Percentiles rank a stretch among this genome's conserved stretches.
phyloP scores from a whole-genome alignment of 37 sponge, comb jelly and placozoan species.

The Cliona cf. orientalis region DNA sequence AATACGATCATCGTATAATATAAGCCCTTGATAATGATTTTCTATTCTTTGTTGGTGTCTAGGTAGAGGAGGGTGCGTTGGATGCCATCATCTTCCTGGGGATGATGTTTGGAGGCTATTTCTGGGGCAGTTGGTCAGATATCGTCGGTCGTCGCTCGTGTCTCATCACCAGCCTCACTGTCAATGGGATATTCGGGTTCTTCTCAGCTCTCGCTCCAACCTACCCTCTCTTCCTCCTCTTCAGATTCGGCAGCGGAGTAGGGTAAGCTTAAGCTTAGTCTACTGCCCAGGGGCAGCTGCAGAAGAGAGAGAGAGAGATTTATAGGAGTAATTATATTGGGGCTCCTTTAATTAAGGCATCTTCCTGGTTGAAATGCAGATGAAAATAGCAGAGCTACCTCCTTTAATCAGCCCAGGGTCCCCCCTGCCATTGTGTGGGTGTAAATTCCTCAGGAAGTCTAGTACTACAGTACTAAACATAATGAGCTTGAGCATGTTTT shows the following conservation, averaged over 20 bases:
- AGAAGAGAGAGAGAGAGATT: not conserved
- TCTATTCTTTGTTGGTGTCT: no score
- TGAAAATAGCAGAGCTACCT: no score
- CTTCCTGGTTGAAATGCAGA: no score
- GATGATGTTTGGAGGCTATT: constrained; percentile 92
- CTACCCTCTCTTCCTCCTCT: constrained; percentile 71
- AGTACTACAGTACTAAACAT: no score
- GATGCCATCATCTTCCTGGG: constrained; percentile 84
- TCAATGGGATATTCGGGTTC: constrained; percentile 88
- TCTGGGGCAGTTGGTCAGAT: constrained; percentile 91
- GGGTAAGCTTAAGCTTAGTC: constrained; percentile 65
- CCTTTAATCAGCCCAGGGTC: no score
- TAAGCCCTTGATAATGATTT: no score
- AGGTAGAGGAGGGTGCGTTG: constrained; percentile 53
- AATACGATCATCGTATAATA: no score
- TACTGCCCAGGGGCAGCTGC: not conserved
- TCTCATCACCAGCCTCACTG: constrained; percentile 73
- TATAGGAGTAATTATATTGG: no score
- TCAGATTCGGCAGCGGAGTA: constrained; percentile 90
- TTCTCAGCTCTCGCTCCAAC: constrained; percentile 79
- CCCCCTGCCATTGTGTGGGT: no score
- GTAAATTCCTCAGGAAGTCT: no score
- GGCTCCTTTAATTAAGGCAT: no score
- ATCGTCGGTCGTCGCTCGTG: constrained; percentile 75
- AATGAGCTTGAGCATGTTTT: no score